Evolutionary conservation across 2,888 invertebrate genomes (phyloP).

Genomic region (Parthenolecanium corni): DNA sequence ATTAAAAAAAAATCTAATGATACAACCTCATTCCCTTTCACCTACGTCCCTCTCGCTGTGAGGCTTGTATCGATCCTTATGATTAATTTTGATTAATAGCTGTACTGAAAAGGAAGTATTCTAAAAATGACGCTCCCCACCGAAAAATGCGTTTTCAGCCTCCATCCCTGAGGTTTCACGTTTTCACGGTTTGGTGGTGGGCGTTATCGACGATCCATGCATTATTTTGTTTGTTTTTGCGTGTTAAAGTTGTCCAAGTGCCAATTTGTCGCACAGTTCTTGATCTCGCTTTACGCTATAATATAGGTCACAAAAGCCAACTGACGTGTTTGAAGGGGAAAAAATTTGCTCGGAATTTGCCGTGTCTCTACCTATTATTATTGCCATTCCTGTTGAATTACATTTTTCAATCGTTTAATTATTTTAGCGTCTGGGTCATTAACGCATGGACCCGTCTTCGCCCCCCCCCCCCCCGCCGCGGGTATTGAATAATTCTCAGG

Average conservation of each 20-base stretch:
- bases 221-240: slow-evolving; percentile 24
- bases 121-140: too few relatives aligned
- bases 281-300: not conserved
- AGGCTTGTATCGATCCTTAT: too few relatives aligned
- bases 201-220: slow-evolving; percentile 2
- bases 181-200: slow-evolving; percentile 5
- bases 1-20: too few relatives aligned
- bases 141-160: not conserved
- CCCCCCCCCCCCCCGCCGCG: too few relatives aligned
- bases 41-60: too few relatives aligned
- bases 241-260: slow-evolving; percentile 15
- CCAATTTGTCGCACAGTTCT: slow-evolving; percentile 15
- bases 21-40: too few relatives aligned
- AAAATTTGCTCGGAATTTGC: not conserved
- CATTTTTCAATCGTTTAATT: not conserved
- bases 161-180: not conserved
- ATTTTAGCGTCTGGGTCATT: too few relatives aligned
- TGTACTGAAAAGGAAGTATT: too few relatives aligned
- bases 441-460: not conserved
- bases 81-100: too few relatives aligned
- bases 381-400: not conserved
- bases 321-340: not conserved
- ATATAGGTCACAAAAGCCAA: slow-evolving; percentile 11
- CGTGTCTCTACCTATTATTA: not conserved
- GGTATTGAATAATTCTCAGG: too few relatives aligned